A percentile compares a stretch with the other conserved stretches of the same genome.
These are phyloP conservation scores for Bombus waltoni DNA, from an alignment of 1,140 invertebrate genomes.

Conservation along the genomic window DNA sequence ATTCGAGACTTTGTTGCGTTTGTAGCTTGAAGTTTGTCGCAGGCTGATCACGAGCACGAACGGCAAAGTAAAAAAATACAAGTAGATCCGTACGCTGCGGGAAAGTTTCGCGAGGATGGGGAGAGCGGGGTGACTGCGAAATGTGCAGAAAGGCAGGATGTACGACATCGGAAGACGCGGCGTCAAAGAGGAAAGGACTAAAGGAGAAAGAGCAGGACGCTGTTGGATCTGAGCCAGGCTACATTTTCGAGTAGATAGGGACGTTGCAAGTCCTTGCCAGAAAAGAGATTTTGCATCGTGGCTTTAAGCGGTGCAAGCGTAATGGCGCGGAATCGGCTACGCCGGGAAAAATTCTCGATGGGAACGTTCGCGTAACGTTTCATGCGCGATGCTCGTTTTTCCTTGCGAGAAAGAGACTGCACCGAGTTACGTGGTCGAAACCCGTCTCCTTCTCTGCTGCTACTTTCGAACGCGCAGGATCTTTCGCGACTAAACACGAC, in stretches of 20 bases:
- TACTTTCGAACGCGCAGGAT: background rate
- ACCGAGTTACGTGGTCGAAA: background rate
- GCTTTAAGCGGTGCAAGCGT: slow-evolving; percentile 57
- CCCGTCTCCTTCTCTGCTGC: background rate
- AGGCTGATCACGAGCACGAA: background rate
- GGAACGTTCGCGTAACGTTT: slow-evolving; percentile 26
- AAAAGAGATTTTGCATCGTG: slow-evolving; percentile 65
- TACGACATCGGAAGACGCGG: slow-evolving; percentile 52
- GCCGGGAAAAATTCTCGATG: slow-evolving; percentile 41
- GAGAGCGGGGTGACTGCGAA: slow-evolving; percentile 29
- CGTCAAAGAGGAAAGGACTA: slow-evolving; percentile 40
- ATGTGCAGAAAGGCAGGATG: slow-evolving; percentile 46
- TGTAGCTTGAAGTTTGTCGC: background rate
- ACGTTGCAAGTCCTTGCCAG: slow-evolving; percentile 57
- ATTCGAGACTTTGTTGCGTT: background rate
- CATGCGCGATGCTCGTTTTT: slow-evolving; percentile 14
- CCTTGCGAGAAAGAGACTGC: background rate
- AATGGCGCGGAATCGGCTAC: slow-evolving; percentile 59
- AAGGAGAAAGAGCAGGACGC: slow-evolving; percentile 47
- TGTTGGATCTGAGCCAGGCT: slow-evolving; percentile 60
- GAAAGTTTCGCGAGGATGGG: slow-evolving; percentile 15
- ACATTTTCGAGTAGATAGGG: slow-evolving; percentile 59
- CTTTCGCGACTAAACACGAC: background rate
- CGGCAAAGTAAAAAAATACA: background rate
- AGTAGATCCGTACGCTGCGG: background rate